phyloP scores from a whole-genome alignment of 2,888 invertebrate genomes.

The Euspilapteryx auroguttella region DNA sequence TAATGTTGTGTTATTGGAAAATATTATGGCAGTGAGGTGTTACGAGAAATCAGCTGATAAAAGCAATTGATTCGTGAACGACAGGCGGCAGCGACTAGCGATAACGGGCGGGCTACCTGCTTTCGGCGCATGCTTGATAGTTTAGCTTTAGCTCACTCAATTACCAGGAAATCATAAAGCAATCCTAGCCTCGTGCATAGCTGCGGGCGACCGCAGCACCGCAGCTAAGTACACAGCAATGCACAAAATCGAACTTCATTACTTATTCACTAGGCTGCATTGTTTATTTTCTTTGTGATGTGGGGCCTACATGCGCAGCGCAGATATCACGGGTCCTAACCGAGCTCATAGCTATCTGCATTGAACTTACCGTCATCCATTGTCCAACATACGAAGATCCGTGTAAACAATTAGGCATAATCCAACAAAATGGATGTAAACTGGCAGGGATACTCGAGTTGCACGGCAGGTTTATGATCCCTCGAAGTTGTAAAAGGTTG shows the following conservation, averaged over 20 bases:
- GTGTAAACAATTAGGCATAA: slow-evolving; percentile 53
- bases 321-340: slow-evolving; percentile 36
- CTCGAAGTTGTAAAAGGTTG: slow-evolving; percentile 54
- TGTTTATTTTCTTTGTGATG: slow-evolving; percentile 38
- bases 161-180: slow-evolving; percentile 15
- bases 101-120: too few species aligned
- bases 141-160: slow-evolving; percentile 39
- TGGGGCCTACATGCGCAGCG: slow-evolving; percentile 50
- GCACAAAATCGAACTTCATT: slow-evolving; percentile 51
- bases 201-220: too few species aligned
- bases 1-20: too few species aligned
- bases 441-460: too few species aligned
- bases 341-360: too few species aligned
- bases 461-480: slow-evolving; percentile 10
- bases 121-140: slow-evolving; percentile 41
- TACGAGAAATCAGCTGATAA: slow-evolving; percentile 57
- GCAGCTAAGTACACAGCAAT: slow-evolving; percentile 24
- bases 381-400: slow-evolving; percentile 31
- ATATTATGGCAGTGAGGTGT: too few species aligned
- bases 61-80: slow-evolving; percentile 13
- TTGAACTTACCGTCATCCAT: too few species aligned
- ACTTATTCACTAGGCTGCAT: slow-evolving; percentile 38
- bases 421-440: slow-evolving; percentile 57
- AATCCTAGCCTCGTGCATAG: too few species aligned
- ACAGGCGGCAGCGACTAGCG: too few species aligned